Conservation (phyloP, 2,113 vertebrate genomes). For the Papio anubis region DNA sequence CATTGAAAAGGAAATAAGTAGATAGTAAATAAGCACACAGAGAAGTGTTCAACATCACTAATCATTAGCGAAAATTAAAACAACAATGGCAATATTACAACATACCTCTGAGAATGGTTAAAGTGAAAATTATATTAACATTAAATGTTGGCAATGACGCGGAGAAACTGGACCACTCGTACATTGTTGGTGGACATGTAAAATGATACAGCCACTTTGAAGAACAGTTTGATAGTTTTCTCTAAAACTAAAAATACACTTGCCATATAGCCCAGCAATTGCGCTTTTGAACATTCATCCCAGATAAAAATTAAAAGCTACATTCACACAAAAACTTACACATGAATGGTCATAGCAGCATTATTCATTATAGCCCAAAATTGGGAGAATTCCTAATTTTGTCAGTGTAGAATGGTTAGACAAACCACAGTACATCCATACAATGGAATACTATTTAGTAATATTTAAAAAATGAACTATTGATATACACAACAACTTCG, state of each 20-base stretch:
- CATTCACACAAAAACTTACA: background rate
- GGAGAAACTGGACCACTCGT: background rate
- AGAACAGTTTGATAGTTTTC: background rate
- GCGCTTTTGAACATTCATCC: background rate
- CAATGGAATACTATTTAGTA: background rate
- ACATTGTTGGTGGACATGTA: background rate
- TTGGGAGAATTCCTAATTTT: background rate
- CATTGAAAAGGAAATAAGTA: background rate
- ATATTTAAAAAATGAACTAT: background rate
- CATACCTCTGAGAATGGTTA: background rate
- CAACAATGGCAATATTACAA: background rate
- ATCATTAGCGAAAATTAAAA: constrained; percentile 6
- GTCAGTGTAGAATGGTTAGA: background rate
- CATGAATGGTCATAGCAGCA: background rate
- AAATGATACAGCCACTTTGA: background rate
- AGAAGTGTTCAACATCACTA: background rate
- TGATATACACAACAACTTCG: background rate
- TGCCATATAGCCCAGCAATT: background rate
- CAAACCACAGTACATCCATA: background rate
- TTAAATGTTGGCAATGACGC: background rate
- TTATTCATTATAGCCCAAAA: background rate
- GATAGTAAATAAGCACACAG: background rate
- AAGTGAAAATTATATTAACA: background rate
- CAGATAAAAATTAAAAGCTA: constrained; percentile 1
- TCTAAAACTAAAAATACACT: constrained; percentile 17